Evolutionary conservation across 1,140 invertebrate genomes (phyloP).

Genomic region (Paraescarpia echinospica): DNA sequence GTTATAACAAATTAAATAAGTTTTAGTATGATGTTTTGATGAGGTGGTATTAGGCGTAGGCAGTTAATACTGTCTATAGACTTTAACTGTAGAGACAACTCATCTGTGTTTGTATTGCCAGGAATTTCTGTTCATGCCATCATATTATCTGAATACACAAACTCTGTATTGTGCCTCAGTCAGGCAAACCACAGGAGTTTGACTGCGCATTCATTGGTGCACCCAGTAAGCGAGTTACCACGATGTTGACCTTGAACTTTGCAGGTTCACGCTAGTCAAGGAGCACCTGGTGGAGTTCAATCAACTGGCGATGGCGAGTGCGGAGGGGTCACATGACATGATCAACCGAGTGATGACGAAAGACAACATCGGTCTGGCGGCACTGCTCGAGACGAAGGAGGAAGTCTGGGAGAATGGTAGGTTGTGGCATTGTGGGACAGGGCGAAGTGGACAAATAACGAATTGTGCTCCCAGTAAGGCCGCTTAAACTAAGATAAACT

Average conservation of each 20-base stretch:
- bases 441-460: too few relatives aligned
- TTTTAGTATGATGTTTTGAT: background rate
- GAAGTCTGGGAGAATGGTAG: conserved; percentile 87
- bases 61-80: too few relatives aligned
- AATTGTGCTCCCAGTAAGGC: too few relatives aligned
- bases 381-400: conserved; percentile 89
- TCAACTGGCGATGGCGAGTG: conserved; percentile 96
- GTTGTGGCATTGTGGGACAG: conserved; percentile 35
- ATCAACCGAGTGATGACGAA: conserved; percentile 99
- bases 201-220: background rate
- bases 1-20: background rate
- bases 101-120: too few relatives aligned
- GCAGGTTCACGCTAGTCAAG: conserved; percentile 89
- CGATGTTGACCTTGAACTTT: background rate
- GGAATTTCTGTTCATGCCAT: background rate
- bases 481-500: background rate
- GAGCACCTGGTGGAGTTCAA: conserved; percentile 97
- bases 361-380: conserved; percentile 97
- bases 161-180: background rate
- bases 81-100: too few relatives aligned
- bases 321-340: conserved; percentile 97
- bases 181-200: background rate
- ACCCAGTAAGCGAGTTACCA: too few relatives aligned
- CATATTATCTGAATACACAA: background rate
- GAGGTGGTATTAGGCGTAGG: too few relatives aligned